These are phyloP conservation scores for Platycheirus albimanus DNA, from an alignment of 2,888 invertebrate genomes.

Conservation along the genomic window DNA sequence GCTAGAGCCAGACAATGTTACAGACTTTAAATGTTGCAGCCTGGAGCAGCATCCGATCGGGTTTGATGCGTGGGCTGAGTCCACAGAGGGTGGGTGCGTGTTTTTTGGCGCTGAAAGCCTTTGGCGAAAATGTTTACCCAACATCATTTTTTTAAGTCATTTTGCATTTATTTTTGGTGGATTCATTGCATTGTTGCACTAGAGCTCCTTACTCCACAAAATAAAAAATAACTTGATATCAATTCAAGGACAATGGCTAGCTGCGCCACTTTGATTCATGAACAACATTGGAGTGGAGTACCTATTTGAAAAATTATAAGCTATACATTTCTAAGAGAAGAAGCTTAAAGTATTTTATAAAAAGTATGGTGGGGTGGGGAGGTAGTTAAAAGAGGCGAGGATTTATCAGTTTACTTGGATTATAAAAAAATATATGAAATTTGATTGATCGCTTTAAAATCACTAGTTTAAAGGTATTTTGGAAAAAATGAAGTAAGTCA, in stretches of 20 bases:
- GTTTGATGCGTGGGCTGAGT: constrained; percentile 53
- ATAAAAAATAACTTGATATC: constrained; percentile 48
- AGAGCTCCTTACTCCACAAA: constrained; percentile 10
- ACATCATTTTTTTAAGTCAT: constrained; percentile 1
- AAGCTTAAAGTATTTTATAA: too few relatives aligned
- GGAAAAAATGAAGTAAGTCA: too few relatives aligned
- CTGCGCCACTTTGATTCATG: constrained; percentile 4
- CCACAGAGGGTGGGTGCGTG: constrained; percentile 43
- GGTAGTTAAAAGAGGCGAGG: too few relatives aligned
- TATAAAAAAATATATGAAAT: too few relatives aligned
- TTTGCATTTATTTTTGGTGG: constrained; percentile 30
- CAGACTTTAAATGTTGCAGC: constrained; percentile 33
- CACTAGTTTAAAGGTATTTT: too few relatives aligned
- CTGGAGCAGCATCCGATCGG: constrained; percentile 46
- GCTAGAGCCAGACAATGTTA: too few relatives aligned
- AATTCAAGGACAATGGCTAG: constrained; percentile 25
- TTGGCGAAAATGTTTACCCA: constrained; percentile 17
- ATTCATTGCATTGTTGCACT: not conserved
- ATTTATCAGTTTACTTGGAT: too few relatives aligned
- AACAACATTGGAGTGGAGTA: not conserved
- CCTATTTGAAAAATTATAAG: too few relatives aligned
- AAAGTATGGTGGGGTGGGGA: too few relatives aligned
- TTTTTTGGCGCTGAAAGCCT: too few relatives aligned
- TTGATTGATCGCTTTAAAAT: too few relatives aligned
- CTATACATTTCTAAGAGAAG: too few relatives aligned